These are phyloP conservation scores for Eupeodes corollae DNA, from an alignment of 1,140 invertebrate genomes.

Conservation along the genomic window DNA sequence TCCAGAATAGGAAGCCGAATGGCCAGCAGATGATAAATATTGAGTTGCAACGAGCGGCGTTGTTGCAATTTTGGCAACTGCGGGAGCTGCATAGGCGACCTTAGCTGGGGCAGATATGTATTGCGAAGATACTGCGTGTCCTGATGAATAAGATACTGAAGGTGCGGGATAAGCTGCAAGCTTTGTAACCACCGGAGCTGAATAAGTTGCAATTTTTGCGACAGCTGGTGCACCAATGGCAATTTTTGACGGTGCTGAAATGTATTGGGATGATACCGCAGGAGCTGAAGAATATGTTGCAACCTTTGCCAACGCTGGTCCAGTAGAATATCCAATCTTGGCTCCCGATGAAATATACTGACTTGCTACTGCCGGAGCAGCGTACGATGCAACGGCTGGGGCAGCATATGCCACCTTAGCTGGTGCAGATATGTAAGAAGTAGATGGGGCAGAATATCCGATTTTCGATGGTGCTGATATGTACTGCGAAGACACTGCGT, in stretches of 20 bases:
- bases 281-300: too few species aligned
- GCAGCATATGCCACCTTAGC: constrained; percentile 8
- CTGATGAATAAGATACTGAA: constrained; percentile 10
- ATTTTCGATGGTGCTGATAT: too few species aligned
- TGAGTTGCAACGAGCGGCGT: constrained; percentile 5
- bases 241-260: constrained; percentile 7
- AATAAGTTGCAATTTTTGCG: constrained; percentile 12
- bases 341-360: background rate
- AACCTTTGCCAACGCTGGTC: too few species aligned
- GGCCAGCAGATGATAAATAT: constrained; percentile 7
- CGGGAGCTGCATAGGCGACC: background rate
- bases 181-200: constrained; percentile 13
- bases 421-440: constrained; percentile 23
- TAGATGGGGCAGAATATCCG: constrained; percentile 5
- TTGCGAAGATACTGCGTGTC: constrained; percentile 20
- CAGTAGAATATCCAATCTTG: too few species aligned
- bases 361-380: constrained; percentile 7
- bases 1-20: background rate
- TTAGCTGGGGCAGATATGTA: constrained; percentile 25
- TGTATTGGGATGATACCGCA: constrained; percentile 9
- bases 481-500: too few species aligned
- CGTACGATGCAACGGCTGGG: constrained; percentile 9
- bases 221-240: constrained; percentile 12
- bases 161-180: constrained; percentile 12
- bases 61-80: constrained; percentile 1